Base-by-base conservation (phyloP, 92 coral and sea anemone species). In the Heliopora coerulea region DNA sequence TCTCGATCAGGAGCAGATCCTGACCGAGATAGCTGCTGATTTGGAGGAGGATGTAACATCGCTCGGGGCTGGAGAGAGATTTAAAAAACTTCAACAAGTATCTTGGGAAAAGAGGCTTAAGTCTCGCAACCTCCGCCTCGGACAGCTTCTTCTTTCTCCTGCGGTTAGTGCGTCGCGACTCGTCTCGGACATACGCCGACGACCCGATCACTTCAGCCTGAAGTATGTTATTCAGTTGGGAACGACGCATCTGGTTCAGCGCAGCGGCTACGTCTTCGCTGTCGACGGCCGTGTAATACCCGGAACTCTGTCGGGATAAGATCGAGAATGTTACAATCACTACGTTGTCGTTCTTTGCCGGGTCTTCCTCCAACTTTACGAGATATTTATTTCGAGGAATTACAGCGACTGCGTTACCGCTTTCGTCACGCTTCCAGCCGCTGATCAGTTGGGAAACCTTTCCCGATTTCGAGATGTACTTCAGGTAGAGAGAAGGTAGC, bases 21-120 rank as follows among this genome's bases (percentile, higher is more conserved):
- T 48, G 83, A 54, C 74, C 78, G 14, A 87, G 80, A 28, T 57
- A 70, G 14, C 44, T 19, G 6, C 89, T 81, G 34, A 90, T 88
- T n/a, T 83, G 85, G 13, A 44, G 81, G 62, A 93, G 83, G 5
- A 93, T 70, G 26, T 87, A 76, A 60, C 98, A 93, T 19, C 86
- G 72, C 5, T 80, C 86, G 27, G 29, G 52, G 34, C 78, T 49
- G 14, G 67, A 75, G 17, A 93, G 62, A 3, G 80, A 72, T 48
- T 78, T 91, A 73, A 83, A 89, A 65, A 85, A 93, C 11, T 59
- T 57, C 27, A 75, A 49, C 3, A 93, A 83, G 37, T 86, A 54
- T n/a, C 8, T 33, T 31, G 98, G 98, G 39, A 93, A 93, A 25
- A 81, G 74, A 1, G 44, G 35, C 27, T 54, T 62, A 46, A 83